Conservation (phyloP, 2,113 vertebrate genomes). For the Jacana jacana region DNA sequence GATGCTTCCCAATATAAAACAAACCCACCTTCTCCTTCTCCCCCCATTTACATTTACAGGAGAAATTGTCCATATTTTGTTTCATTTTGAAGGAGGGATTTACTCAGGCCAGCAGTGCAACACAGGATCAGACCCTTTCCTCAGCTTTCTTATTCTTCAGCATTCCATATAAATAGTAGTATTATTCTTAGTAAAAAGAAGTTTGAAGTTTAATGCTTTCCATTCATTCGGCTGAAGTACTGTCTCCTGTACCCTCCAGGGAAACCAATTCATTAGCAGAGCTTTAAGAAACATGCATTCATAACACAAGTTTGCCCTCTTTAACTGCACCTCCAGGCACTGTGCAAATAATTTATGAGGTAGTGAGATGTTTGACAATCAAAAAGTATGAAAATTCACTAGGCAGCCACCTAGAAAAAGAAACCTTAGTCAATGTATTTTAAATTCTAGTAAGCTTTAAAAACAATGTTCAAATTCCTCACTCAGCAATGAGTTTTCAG, state of each 20-base stretch:
- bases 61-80: not conserved
- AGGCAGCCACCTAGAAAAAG: not conserved
- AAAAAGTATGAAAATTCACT: constrained; percentile 38
- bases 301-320: constrained; percentile 46
- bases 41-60: not conserved
- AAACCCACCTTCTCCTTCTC: fast-evolving
- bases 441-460: not conserved
- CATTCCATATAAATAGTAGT: not conserved
- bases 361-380: not conserved
- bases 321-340: constrained; percentile 54
- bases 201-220: not conserved
- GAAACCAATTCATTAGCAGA: constrained; percentile 65
- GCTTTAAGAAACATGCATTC: constrained; percentile 45
- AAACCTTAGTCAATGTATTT: not conserved
- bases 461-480: not conserved
- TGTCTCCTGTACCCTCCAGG: constrained; percentile 22
- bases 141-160: not conserved
- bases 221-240: constrained; percentile 18
- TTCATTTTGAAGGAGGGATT: not conserved
- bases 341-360: constrained; percentile 62
- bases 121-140: not conserved
- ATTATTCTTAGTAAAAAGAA: constrained; percentile 19
- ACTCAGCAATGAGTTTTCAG: not conserved
- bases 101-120: not conserved
- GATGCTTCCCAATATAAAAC: not conserved